These are phyloP conservation scores for Cremastobaeus sp. DNA, from an alignment of 2,888 invertebrate genomes.

Conservation along the genomic window DNA sequence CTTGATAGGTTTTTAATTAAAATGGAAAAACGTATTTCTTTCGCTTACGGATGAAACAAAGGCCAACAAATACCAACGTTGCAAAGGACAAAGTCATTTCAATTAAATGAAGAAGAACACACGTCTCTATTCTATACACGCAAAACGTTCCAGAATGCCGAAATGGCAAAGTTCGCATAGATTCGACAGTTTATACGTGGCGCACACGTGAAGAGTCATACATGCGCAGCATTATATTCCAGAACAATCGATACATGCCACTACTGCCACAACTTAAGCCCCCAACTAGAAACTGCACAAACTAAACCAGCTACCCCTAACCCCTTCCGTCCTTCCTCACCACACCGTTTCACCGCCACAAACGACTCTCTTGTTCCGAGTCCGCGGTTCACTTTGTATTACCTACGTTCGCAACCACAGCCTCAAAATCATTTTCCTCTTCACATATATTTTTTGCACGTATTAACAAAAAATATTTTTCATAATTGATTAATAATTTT, in stretches of 20 bases:
- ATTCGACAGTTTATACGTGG: constrained; percentile 59
- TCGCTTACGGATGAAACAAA: constrained; percentile 35
- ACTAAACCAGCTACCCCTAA: constrained; percentile 51
- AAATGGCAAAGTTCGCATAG: constrained; percentile 61
- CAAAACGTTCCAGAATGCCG: constrained; percentile 54
- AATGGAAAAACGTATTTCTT: constrained; percentile 45
- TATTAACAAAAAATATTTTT: no score
- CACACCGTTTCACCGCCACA: constrained; percentile 64
- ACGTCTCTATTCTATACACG: constrained; percentile 55
- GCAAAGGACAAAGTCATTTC: constrained; percentile 56
- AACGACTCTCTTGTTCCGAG: constrained; percentile 65
- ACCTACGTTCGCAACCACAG: constrained; percentile 64
- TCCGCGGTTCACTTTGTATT: constrained; percentile 68
- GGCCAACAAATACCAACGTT: constrained; percentile 42
- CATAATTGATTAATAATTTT: no score
- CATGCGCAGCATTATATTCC: constrained; percentile 71
- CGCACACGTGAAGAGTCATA: constrained; percentile 63
- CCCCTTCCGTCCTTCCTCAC: constrained; percentile 42
- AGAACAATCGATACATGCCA: constrained; percentile 74
- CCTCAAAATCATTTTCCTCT: constrained; percentile 64
- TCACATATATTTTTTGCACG: constrained; percentile 24
- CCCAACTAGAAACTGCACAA: constrained; percentile 63
- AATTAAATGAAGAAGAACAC: constrained; percentile 60
- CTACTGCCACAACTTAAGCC: constrained; percentile 68
- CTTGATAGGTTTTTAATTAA: constrained; percentile 51